phyloP scores from a whole-genome alignment of 92 coral and sea anemone genomes.

The Porites divaricata region DNA sequence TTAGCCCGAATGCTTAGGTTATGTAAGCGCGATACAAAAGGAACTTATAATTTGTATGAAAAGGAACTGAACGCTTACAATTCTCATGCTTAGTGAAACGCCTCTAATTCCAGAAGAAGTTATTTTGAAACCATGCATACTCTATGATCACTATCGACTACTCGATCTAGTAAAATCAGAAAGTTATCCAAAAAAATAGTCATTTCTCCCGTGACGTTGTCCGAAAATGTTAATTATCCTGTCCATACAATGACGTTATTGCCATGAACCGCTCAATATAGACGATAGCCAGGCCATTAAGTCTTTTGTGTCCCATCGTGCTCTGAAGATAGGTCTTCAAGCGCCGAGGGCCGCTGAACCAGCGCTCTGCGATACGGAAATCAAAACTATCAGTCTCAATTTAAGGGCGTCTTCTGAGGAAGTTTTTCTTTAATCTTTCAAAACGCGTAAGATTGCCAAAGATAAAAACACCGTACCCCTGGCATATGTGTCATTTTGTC shows the following conservation, averaged over 20 bases:
- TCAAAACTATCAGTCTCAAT: too few relatives aligned
- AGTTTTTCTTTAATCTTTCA: too few relatives aligned
- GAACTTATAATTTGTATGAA: too few relatives aligned
- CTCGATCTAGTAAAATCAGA: neutral
- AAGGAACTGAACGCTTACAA: too few relatives aligned
- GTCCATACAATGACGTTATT: slow-evolving; percentile 14
- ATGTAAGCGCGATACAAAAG: too few relatives aligned
- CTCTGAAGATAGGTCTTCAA: neutral
- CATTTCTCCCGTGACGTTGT: neutral
- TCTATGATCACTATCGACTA: neutral
- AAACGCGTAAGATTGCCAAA: too few relatives aligned
- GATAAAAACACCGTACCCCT: too few relatives aligned
- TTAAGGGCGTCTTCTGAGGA: too few relatives aligned
- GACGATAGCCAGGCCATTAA: neutral
- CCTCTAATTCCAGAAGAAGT: too few relatives aligned
- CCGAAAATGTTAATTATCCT: neutral
- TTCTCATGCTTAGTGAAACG: too few relatives aligned
- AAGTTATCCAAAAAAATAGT: neutral
- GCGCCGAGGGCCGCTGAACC: neutral
- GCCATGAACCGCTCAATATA: neutral
- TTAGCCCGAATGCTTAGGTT: too few relatives aligned
- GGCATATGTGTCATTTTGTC: too few relatives aligned
- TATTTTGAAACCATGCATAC: neutral
- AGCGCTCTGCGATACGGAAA: neutral
- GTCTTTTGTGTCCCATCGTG: neutral